Evolutionary conservation across 2,888 invertebrate species (phyloP).

Genomic region (Agriopis aurantiaria): DNA sequence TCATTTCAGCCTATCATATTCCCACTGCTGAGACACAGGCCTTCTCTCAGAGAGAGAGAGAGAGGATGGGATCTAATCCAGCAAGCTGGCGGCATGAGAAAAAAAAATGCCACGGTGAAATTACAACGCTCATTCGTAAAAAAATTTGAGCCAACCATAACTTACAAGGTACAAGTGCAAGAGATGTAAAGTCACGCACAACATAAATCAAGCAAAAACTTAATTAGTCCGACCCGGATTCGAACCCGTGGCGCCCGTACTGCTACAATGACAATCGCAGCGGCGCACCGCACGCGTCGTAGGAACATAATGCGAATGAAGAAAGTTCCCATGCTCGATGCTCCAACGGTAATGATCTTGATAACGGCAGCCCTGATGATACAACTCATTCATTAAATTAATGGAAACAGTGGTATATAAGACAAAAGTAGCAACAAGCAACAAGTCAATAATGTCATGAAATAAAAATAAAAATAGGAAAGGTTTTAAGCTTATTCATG

Average conservation of each 20-base stretch:
- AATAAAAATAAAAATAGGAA: not conserved
- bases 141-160: constrained; percentile 31
- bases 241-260: constrained; percentile 40
- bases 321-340: constrained; percentile 63
- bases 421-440: constrained; percentile 2
- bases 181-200: constrained; percentile 44
- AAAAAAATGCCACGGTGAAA: not conserved
- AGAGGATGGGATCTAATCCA: no score
- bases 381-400: constrained; percentile 21
- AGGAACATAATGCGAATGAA: constrained; percentile 46
- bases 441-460: not conserved
- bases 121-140: constrained; percentile 11
- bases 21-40: no score
- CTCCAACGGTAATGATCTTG: constrained; percentile 37
- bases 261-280: constrained; percentile 49
- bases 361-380: constrained; percentile 24
- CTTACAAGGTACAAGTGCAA: constrained; percentile 39
- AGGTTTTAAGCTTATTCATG: no score
- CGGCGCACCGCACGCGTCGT: constrained; percentile 39
- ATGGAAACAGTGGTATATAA: constrained; percentile 8
- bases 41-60: no score
- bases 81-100: not conserved
- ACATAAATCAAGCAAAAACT: constrained; percentile 57
- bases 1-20: no score
- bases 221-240: constrained; percentile 66